Evolutionary conservation across 2,113 vertebrate species (phyloP).

Genomic region (Gila orcuttii): DNA sequence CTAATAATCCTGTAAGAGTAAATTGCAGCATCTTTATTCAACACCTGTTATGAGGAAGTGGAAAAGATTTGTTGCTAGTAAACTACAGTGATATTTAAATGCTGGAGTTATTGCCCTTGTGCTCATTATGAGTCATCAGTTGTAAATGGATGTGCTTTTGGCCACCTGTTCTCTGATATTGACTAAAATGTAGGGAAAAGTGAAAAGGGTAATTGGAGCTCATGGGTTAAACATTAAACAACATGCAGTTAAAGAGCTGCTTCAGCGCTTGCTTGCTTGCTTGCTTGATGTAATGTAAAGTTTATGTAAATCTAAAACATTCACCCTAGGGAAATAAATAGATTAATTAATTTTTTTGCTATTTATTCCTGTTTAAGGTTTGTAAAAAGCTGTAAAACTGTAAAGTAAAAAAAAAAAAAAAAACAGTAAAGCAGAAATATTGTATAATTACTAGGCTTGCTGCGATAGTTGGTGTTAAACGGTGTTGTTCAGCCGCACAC

Average conservation of each 20-base stretch:
- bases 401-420: too few relatives aligned
- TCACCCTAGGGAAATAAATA: neutral
- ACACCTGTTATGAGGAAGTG: neutral
- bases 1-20: neutral
- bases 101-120: neutral
- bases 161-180: neutral
- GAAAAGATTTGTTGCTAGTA: neutral
- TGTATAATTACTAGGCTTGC: too few relatives aligned
- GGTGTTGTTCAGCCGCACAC: too few relatives aligned
- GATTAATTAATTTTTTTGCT: neutral
- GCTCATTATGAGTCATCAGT: neutral
- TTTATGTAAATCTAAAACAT: conserved; percentile 3
- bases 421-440: neutral
- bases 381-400: neutral
- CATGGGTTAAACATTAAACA: conserved; percentile 8
- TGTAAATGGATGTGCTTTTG: neutral
- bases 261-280: neutral
- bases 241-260: neutral
- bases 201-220: conserved; percentile 18
- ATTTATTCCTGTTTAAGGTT: neutral
- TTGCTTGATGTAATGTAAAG: neutral
- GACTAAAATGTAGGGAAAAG: conserved; percentile 12
- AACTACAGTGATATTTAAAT: neutral
- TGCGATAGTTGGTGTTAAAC: too few relatives aligned
- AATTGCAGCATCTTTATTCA: neutral